These are phyloP conservation scores for Uria aalge DNA, from an alignment of 2,113 vertebrate genomes.

Conservation along the genomic window DNA sequence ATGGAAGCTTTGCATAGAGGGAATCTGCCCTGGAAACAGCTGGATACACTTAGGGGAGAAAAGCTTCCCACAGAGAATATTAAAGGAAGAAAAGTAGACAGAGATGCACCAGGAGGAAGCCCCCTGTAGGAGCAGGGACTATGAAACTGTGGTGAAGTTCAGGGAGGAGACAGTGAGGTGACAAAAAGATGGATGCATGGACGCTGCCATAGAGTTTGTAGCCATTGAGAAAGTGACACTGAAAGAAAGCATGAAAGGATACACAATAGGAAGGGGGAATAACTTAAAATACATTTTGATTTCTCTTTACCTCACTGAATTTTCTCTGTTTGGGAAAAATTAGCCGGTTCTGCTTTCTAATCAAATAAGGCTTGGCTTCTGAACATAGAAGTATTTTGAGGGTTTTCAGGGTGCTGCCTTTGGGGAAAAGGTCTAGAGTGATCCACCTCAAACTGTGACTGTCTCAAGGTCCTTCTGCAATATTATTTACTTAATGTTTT, in stretches of 20 bases:
- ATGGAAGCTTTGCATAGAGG: background rate
- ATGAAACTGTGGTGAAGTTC: background rate
- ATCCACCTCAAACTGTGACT: background rate
- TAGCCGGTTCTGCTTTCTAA: background rate
- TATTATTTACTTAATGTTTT: background rate
- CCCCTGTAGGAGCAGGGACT: background rate
- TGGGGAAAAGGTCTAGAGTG: background rate
- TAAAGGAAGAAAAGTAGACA: background rate
- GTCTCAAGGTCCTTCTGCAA: background rate
- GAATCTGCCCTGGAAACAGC: background rate
- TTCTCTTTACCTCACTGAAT: background rate
- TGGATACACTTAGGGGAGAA: background rate
- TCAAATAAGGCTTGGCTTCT: background rate
- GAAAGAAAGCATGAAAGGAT: background rate
- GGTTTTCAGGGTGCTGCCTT: background rate
- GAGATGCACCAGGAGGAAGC: background rate
- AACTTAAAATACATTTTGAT: background rate
- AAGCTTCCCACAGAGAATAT: background rate
- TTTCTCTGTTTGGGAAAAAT: background rate
- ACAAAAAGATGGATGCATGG: background rate
- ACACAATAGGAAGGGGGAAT: background rate
- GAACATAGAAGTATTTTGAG: background rate
- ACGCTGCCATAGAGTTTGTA: background rate
- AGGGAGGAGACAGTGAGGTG: background rate
- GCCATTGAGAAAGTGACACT: background rate